phyloP scores from a whole-genome alignment of 1,140 invertebrate species.

The Zaprionus camerounensis region DNA sequence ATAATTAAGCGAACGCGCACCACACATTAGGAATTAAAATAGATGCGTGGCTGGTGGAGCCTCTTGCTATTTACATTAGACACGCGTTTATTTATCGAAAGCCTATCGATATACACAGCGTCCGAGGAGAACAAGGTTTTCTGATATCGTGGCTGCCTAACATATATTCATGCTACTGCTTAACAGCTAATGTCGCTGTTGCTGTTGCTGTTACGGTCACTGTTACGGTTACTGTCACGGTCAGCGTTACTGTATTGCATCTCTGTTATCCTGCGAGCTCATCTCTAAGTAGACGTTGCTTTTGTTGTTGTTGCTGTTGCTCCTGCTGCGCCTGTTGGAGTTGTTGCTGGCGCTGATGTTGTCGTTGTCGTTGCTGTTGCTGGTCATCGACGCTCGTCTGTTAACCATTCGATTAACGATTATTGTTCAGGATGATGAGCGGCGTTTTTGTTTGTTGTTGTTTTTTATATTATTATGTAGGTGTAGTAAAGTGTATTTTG shows the following conservation, averaged over 20 bases:
- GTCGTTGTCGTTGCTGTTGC: slow-evolving; percentile 28
- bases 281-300: slow-evolving; percentile 22
- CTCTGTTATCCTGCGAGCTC: neutral
- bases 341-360: slow-evolving; percentile 22
- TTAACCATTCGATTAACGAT: slow-evolving; percentile 4
- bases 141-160: neutral
- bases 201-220: slow-evolving; percentile 4
- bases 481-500: slow-evolving; percentile 12
- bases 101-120: slow-evolving; percentile 14
- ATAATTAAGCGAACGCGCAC: slow-evolving; percentile 16
- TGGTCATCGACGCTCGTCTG: slow-evolving; percentile 74
- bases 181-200: slow-evolving; percentile 18
- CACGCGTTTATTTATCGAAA: slow-evolving; percentile 10
- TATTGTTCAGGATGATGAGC: slow-evolving; percentile 4
- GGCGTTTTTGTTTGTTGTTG: slow-evolving; percentile 3
- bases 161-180: slow-evolving; percentile 29
- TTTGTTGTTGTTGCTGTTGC: slow-evolving; percentile 25
- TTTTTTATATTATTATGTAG: slow-evolving; percentile 14
- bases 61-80: slow-evolving; percentile 41
- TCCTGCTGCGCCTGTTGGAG: slow-evolving; percentile 12
- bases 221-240: slow-evolving; percentile 1
- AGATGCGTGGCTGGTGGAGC: slow-evolving; percentile 38
- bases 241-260: slow-evolving; percentile 10
- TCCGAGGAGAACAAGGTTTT: neutral
- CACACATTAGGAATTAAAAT: slow-evolving; percentile 43